A percentile compares a stretch with the other conserved stretches of the same genome.
Conservation (phyloP, 1,140 invertebrate genomes). For the Grapholita molesta region DNA sequence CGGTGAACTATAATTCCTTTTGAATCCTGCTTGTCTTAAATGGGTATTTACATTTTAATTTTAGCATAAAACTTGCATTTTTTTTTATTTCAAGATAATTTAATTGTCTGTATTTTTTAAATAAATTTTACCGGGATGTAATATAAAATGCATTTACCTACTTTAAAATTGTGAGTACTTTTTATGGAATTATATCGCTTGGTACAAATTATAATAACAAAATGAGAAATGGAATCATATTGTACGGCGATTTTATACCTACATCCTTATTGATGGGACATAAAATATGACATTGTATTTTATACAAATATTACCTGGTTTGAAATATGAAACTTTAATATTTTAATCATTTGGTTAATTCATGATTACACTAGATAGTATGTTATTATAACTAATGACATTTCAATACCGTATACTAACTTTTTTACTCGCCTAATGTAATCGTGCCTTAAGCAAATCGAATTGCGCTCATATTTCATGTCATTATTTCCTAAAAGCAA, state of each 20-base stretch:
- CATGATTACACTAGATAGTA: slow-evolving; percentile 28
- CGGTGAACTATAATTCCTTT: not conserved
- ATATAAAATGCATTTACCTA: not conserved
- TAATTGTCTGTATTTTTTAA: not conserved
- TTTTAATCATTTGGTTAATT: not conserved
- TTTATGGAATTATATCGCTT: slow-evolving; percentile 16
- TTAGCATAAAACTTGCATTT: slow-evolving; percentile 1
- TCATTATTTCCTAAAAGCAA: not conserved
- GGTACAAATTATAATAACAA: not conserved
- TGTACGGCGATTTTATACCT: not conserved
- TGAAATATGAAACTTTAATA: not conserved
- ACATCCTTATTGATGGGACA: not conserved
- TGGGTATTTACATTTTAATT: not conserved
- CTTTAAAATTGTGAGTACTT: not conserved
- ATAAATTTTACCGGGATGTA: not conserved
- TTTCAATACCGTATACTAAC: slow-evolving; percentile 18
- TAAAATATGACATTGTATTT: not conserved
- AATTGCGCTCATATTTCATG: not conserved
- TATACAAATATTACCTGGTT: not conserved
- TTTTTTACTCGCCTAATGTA: not conserved
- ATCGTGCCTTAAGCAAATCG: not conserved
- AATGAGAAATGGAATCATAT: not conserved
- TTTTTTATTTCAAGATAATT: not conserved
- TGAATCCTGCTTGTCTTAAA: not conserved
- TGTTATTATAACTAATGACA: slow-evolving; percentile 17